Percentiles rank a stretch among this genome's conserved stretches.
Evolutionary conservation across 2,888 invertebrate genomes (phyloP).

Genomic region (Xestia xanthographa): DNA sequence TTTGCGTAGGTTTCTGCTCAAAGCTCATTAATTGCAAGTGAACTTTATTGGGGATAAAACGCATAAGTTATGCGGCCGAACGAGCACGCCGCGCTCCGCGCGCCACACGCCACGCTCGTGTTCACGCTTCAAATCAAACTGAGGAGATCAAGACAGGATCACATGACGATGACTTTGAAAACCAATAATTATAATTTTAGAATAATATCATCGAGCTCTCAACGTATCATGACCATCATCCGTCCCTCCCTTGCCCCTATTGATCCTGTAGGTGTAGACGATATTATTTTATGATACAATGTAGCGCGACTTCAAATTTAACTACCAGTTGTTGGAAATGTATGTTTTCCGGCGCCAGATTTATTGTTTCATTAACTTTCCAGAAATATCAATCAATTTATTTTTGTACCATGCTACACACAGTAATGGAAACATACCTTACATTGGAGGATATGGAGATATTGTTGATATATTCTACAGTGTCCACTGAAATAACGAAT

Average conservation of each 20-base stretch:
- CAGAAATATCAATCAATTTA: not conserved
- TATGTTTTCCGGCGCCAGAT: not conserved
- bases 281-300: too few relatives aligned
- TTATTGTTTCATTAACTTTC: not conserved
- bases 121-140: slow-evolving; percentile 14
- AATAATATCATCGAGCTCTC: not conserved
- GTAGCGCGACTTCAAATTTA: not conserved
- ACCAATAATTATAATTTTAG: not conserved
- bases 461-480: too few relatives aligned
- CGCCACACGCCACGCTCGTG: not conserved
- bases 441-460: not conserved
- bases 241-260: not conserved
- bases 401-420: not conserved
- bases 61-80: slow-evolving; percentile 35
- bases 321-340: not conserved
- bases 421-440: not conserved
- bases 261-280: too few relatives aligned
- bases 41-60: not conserved
- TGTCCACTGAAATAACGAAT: not conserved
- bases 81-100: not conserved
- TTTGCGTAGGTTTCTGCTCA: not conserved
- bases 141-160: not conserved
- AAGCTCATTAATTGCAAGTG: not conserved
- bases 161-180: not conserved
- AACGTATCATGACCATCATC: not conserved